Evolutionary conservation across 2,888 invertebrate species (phyloP).

Genomic region (Nemapogon koenigi): DNA sequence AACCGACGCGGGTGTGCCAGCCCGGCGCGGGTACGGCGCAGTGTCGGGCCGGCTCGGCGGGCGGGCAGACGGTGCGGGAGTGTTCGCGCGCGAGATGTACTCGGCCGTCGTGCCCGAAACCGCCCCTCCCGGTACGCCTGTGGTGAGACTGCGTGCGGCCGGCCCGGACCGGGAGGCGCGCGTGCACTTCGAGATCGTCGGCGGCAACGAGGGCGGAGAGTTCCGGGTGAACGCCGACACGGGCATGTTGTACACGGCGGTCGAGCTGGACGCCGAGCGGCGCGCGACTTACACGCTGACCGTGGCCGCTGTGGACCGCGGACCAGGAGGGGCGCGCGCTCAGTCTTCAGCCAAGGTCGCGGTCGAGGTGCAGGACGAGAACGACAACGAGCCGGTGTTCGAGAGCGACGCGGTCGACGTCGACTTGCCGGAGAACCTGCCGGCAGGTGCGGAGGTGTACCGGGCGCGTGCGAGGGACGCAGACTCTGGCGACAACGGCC

Average conservation of each 20-base stretch:
- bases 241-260: conserved; percentile 87
- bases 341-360: conserved; percentile 85
- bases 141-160: conserved; percentile 85
- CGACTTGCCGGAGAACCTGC: conserved; percentile 85
- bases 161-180: conserved; percentile 87
- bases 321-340: conserved; percentile 80
- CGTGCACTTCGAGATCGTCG: conserved; percentile 87
- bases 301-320: conserved; percentile 89
- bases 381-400: conserved; percentile 94
- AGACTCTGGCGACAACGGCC: conserved; percentile 94
- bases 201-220: conserved; percentile 89
- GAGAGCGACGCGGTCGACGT: conserved; percentile 74
- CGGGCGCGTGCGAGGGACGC: conserved; percentile 86
- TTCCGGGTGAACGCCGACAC: conserved; percentile 87
- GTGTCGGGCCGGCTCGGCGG: conserved; percentile 84
- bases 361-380: conserved; percentile 87
- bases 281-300: conserved; percentile 86
- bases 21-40: conserved; percentile 78
- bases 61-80: conserved; percentile 84
- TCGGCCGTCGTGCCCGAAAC: conserved; percentile 88
- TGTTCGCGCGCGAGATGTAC: conserved; percentile 86
- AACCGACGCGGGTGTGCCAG: conserved; percentile 81
- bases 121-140: conserved; percentile 86
- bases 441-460: conserved; percentile 83
- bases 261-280: conserved; percentile 82